A percentile compares a stretch with the other conserved stretches of the same genome.
Evolutionary conservation across 2,888 invertebrate genomes (phyloP).

Genomic region (Aspidiotus rigidus): DNA sequence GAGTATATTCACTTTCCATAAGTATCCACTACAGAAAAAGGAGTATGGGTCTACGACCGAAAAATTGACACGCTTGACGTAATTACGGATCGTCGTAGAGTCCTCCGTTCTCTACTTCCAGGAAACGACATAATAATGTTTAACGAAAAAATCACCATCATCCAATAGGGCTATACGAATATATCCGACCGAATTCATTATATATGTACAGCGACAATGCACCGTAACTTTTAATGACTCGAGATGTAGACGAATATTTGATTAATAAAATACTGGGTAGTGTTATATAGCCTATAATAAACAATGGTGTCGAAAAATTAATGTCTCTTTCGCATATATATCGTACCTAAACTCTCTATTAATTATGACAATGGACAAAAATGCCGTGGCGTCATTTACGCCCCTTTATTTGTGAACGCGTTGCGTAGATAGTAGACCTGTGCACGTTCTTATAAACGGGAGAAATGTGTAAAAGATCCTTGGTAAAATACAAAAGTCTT

Average conservation of each 20-base stretch:
- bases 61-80: too few relatives aligned
- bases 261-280: neutral
- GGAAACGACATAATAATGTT: too few relatives aligned
- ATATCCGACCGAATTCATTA: neutral
- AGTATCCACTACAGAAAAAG: too few relatives aligned
- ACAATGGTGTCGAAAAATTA: slow-evolving; percentile 4
- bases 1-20: too few relatives aligned
- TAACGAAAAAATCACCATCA: too few relatives aligned
- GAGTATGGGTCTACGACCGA: too few relatives aligned
- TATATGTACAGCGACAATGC: neutral
- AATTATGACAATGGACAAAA: slow-evolving; percentile 2
- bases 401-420: neutral
- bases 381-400: neutral
- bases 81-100: too few relatives aligned
- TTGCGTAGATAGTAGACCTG: neutral
- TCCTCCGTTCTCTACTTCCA: too few relatives aligned
- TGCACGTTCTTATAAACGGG: too few relatives aligned
- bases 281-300: neutral
- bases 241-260: neutral
- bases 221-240: slow-evolving; percentile 1
- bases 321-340: neutral
- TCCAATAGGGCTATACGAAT: too few relatives aligned
- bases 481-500: too few relatives aligned
- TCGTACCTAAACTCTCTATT: neutral
- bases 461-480: too few relatives aligned